Conservation (phyloP, 53 echinoderm and acorn worm genomes). For the Astropecten irregularis region DNA sequence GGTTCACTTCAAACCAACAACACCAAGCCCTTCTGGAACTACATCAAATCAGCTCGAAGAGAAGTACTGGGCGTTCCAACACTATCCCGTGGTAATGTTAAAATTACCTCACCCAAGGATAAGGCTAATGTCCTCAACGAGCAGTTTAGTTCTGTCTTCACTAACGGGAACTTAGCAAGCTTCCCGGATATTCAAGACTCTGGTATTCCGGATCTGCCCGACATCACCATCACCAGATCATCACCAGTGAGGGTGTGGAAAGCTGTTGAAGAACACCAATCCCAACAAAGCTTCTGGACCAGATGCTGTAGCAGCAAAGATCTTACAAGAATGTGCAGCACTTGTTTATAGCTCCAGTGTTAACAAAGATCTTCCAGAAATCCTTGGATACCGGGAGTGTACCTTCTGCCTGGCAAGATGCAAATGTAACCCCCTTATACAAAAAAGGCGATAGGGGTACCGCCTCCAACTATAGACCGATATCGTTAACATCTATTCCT, state of each 20-base stretch:
- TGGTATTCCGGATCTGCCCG: too few relatives aligned
- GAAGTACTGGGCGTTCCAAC: constrained; percentile 6
- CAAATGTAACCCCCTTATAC: constrained; percentile 50
- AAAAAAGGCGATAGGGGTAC: constrained; percentile 60
- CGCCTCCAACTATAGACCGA: constrained; percentile 54
- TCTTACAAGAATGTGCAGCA: too few relatives aligned
- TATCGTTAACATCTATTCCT: constrained; percentile 62
- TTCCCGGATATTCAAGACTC: not conserved
- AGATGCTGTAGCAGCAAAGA: too few relatives aligned
- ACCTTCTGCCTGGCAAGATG: constrained; percentile 55
- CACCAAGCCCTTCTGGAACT: constrained; percentile 40
- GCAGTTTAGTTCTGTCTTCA: constrained; percentile 11
- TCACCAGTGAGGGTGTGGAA: too few relatives aligned
- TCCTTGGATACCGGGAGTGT: constrained; percentile 40
- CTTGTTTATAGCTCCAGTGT: constrained; percentile 18
- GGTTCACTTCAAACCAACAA: not conserved
- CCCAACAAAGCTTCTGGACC: too few relatives aligned
- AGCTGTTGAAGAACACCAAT: too few relatives aligned
- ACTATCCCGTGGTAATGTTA: not conserved
- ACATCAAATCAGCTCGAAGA: not conserved
- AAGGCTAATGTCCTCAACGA: not conserved
- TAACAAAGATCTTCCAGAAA: constrained; percentile 35
- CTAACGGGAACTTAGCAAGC: not conserved
- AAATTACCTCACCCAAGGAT: not conserved
- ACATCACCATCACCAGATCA: too few relatives aligned